Percentiles rank a stretch among this genome's conserved stretches.
phyloP scores from a whole-genome alignment of 2,888 invertebrate genomes.

The Apoda limacodes region DNA sequence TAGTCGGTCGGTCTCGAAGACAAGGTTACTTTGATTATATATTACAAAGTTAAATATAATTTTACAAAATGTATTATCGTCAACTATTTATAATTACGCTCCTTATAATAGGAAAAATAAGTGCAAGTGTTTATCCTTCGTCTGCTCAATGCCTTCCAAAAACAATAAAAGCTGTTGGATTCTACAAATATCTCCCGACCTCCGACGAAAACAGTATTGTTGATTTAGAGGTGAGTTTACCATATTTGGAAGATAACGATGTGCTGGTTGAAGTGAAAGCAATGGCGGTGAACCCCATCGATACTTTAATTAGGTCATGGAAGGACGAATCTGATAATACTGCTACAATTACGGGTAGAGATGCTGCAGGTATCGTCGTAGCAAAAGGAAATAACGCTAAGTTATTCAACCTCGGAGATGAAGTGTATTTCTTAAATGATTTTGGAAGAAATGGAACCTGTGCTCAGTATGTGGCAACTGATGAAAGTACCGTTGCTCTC shows the following conservation, averaged over 20 bases:
- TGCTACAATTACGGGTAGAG: conserved; percentile 50
- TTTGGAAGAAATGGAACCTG: conserved; percentile 43
- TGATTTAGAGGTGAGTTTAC: conserved; percentile 46
- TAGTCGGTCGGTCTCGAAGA: too few relatives aligned
- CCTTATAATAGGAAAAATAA: too few relatives aligned
- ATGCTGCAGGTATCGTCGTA: conserved; percentile 49
- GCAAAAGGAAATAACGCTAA: conserved; percentile 37
- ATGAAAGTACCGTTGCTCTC: conserved; percentile 38
- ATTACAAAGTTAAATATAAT: too few relatives aligned
- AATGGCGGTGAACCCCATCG: conserved; percentile 51
- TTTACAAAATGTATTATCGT: too few relatives aligned
- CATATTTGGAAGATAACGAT: conserved; percentile 33
- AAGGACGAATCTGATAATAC: conserved; percentile 36
- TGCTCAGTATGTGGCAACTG: conserved; percentile 45
- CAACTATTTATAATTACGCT: too few relatives aligned
- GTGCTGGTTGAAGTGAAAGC: conserved; percentile 53
- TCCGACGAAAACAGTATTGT: conserved; percentile 39
- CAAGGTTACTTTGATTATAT: too few relatives aligned
- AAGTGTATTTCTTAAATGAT: conserved; percentile 51
- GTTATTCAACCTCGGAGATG: conserved; percentile 42
- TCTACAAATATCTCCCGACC: conserved; percentile 54
- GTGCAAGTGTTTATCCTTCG: too few relatives aligned
- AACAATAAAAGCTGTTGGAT: conserved; percentile 52
- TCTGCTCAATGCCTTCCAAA: too few relatives aligned
- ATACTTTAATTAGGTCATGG: conserved; percentile 48